Percentiles rank a stretch among this genome's conserved stretches.
Evolutionary conservation across 2,113 vertebrate genomes (phyloP).

Genomic region (Bucco capensis): DNA sequence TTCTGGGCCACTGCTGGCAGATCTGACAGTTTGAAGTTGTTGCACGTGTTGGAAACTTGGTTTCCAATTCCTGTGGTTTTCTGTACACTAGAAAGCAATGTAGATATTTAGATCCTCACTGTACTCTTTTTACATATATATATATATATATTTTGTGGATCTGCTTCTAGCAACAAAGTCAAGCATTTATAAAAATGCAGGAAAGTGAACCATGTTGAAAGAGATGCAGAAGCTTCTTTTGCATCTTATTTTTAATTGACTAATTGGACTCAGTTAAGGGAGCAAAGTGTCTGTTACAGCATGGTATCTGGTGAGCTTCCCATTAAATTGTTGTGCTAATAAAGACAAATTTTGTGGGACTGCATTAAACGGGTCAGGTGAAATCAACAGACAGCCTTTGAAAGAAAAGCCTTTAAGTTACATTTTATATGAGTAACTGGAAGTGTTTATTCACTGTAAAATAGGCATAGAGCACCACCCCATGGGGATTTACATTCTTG

Average conservation of each 20-base stretch:
- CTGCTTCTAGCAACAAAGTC: background rate
- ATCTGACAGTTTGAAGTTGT: background rate
- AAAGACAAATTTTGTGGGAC: background rate
- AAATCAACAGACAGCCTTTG: background rate
- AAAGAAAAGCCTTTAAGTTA: background rate
- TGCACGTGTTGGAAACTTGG: background rate
- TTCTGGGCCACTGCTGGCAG: background rate
- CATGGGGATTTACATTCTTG: background rate
- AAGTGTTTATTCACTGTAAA: background rate
- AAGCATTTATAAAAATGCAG: background rate
- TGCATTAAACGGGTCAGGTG: background rate
- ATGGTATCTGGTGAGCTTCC: background rate
- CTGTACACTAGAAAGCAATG: background rate
- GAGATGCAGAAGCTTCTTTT: background rate
- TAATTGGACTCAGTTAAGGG: background rate
- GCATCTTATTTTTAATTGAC: background rate
- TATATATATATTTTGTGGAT: too few relatives aligned
- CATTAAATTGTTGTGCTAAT: background rate
- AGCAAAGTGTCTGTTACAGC: background rate
- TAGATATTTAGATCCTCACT: background rate
- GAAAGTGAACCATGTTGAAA: background rate
- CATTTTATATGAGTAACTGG: background rate
- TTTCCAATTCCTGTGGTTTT: background rate
- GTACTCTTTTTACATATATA: background rate
- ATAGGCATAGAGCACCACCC: conserved; percentile 16